Percentiles rank a stretch among this genome's conserved stretches.
Conservation (phyloP, 2,113 vertebrate species). For the Hippopotamus amphibius region DNA sequence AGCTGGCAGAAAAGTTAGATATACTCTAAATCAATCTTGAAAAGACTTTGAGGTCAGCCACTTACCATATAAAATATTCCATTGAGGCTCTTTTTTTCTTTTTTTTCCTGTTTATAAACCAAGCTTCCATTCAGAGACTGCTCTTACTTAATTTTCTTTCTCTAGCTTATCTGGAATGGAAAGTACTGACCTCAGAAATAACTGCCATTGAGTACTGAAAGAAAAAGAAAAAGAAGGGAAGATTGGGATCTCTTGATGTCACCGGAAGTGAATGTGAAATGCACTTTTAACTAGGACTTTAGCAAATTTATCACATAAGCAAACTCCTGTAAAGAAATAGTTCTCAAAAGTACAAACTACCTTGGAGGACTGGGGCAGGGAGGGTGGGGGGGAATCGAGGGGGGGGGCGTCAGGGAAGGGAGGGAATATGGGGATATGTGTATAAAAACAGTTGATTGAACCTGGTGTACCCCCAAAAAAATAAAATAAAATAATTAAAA, state of each 20-base stretch:
- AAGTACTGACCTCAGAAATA: slow-evolving; percentile 62
- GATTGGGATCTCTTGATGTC: slow-evolving; percentile 62
- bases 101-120: slow-evolving; percentile 55
- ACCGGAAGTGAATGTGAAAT: slow-evolving; percentile 30
- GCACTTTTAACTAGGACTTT: slow-evolving; percentile 54
- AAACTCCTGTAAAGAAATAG: not conserved
- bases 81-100: not conserved
- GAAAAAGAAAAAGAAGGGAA: slow-evolving; percentile 1
- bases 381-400: too few species aligned
- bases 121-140: not conserved
- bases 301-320: slow-evolving; percentile 50
- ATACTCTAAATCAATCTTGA: not conserved
- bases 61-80: not conserved
- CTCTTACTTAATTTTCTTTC: slow-evolving; percentile 33
- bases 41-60: slow-evolving; percentile 34
- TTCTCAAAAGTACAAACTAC: not conserved
- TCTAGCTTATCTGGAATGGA: slow-evolving; percentile 64
- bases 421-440: too few species aligned
- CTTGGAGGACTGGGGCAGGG: too few species aligned
- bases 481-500: too few species aligned
- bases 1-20: not conserved
- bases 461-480: too few species aligned
- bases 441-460: too few species aligned
- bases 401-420: too few species aligned
- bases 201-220: slow-evolving; percentile 9